Evolutionary conservation across 1,140 invertebrate genomes (phyloP).

Genomic region (Zaprionus africanus): DNA sequence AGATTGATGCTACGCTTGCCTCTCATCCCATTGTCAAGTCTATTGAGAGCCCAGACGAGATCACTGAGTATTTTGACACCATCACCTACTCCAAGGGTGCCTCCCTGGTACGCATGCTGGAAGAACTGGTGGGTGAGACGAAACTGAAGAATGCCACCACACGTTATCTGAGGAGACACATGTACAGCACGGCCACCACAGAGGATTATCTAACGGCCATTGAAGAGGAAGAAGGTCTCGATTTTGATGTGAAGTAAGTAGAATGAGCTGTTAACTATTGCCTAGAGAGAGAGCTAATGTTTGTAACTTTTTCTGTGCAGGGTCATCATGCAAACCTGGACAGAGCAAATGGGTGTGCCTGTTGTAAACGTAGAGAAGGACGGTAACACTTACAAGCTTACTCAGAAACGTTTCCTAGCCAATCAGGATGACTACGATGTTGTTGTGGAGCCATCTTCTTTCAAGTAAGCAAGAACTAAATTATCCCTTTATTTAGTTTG

Average conservation of each 20-base stretch:
- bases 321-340: constrained; percentile 96
- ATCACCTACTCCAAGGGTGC: constrained; percentile 98
- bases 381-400: constrained; percentile 86
- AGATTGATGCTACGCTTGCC: constrained; percentile 91
- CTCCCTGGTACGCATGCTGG: constrained; percentile 95
- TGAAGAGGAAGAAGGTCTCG: constrained; percentile 84
- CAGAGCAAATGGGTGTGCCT: constrained; percentile 95
- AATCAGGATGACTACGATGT: constrained; percentile 86
- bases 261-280: not conserved
- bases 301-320: constrained; percentile 64
- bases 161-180: constrained; percentile 89
- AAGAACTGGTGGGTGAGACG: constrained; percentile 91
- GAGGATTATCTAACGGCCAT: constrained; percentile 90
- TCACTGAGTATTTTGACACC: constrained; percentile 95
- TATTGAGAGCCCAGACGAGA: constrained; percentile 94
- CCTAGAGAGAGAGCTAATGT: not conserved
- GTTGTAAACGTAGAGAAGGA: constrained; percentile 88
- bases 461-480: constrained; percentile 84
- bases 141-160: constrained; percentile 90
- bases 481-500: not conserved
- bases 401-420: constrained; percentile 90
- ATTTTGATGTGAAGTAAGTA: constrained; percentile 85
- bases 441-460: constrained; percentile 86
- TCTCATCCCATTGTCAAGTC: constrained; percentile 95
- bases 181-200: constrained; percentile 92